Conservation (phyloP, 2,888 invertebrate genomes). For the Ptychoptera contaminata region DNA sequence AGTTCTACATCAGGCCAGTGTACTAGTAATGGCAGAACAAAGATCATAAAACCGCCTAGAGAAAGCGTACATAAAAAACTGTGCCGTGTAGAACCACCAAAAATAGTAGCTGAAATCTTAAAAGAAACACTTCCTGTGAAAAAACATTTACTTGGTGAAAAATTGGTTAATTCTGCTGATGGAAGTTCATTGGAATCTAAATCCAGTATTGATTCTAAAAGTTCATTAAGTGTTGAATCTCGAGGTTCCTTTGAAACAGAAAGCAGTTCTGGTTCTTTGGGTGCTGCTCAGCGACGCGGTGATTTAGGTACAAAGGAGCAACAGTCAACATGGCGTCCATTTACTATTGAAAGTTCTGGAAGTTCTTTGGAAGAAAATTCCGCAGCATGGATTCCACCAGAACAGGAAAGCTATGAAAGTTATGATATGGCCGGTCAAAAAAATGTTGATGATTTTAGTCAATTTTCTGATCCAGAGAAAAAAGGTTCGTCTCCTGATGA, state of each 20-base stretch:
- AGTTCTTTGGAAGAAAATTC: constrained; percentile 73
- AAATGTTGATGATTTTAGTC: constrained; percentile 21
- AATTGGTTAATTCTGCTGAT: constrained; percentile 16
- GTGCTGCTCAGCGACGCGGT: constrained; percentile 50
- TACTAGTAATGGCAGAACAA: constrained; percentile 32
- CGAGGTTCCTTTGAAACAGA: constrained; percentile 58
- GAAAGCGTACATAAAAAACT: constrained; percentile 27
- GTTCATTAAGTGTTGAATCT: constrained; percentile 50
- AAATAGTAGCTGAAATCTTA: constrained; percentile 23
- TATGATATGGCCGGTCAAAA: constrained; percentile 27
- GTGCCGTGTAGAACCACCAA: constrained; percentile 36
- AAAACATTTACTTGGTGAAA: constrained; percentile 10
- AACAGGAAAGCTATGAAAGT: constrained; percentile 47
- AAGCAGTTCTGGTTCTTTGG: constrained; percentile 57
- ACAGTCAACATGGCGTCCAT: constrained; percentile 68
- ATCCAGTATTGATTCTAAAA: constrained; percentile 45
- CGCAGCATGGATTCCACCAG: constrained; percentile 66
- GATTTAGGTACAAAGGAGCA: constrained; percentile 44
- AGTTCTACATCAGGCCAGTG: constrained; percentile 41
- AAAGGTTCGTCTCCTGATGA: constrained; percentile 38
- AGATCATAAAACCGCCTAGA: constrained; percentile 30
- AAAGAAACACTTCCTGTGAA: constrained; percentile 1
- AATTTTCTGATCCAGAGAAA: constrained; percentile 15
- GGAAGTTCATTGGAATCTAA: constrained; percentile 36
- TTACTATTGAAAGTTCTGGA: constrained; percentile 70